phyloP scores from a whole-genome alignment of 2,797 vertebrate species.

The Tachyglossus aculeatus region DNA sequence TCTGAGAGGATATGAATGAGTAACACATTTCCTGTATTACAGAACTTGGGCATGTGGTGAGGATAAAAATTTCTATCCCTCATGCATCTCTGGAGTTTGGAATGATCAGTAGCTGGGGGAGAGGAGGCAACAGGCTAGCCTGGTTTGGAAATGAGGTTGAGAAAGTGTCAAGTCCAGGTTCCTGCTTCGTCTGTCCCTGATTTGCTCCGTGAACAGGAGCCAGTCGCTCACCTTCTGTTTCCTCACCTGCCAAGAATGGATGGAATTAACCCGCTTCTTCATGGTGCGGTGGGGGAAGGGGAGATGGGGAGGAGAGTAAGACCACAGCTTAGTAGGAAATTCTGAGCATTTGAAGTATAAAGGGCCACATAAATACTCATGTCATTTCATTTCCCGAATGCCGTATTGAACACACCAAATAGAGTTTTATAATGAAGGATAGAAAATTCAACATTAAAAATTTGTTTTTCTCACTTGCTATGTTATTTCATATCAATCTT shows the following conservation, averaged over 20 bases:
- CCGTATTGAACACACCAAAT: conserved; percentile 25
- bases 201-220: conserved; percentile 28
- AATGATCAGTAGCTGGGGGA: no score
- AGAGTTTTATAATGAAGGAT: conserved; percentile 19
- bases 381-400: conserved; percentile 35
- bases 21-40: conserved; percentile 2
- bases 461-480: conserved; percentile 1
- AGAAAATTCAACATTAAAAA: conserved; percentile 23
- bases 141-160: no score
- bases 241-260: conserved; percentile 30
- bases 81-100: no score
- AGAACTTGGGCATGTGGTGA: background rate
- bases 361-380: conserved; percentile 26
- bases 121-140: background rate
- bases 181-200: conserved; percentile 9
- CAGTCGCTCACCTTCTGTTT: conserved; percentile 21
- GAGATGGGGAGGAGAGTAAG: background rate
- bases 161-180: background rate
- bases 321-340: conserved; percentile 53
- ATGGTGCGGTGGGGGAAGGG: no score
- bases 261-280: background rate
- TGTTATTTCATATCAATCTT: background rate
- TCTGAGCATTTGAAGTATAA: conserved; percentile 30
- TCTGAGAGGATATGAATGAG: no score
- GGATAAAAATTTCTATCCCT: no score